Base-by-base conservation (phyloP, 2,888 invertebrate genomes). In the Iselma pallidipennis region DNA sequence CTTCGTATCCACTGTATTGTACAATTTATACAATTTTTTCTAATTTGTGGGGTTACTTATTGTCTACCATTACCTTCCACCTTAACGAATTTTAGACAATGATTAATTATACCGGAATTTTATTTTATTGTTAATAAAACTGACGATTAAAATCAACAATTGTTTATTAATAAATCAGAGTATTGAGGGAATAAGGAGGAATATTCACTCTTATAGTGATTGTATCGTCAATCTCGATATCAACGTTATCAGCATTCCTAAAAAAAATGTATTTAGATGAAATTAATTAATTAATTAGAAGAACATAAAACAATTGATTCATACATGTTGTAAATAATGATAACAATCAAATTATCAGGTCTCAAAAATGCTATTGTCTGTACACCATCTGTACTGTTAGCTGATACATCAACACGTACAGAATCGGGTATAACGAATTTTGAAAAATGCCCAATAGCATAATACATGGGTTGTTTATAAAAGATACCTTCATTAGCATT, bases 401-500 rank as follows among this genome's bases (percentile, higher is more conserved):
- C 71, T n/a, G 66, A 65, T 55, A 55, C 64, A 6, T 62, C 71
- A 37, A 85, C 77, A 67, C 80, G 65, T 59, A 76, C 49, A 0
- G 91, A 90, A n/a, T 84, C 85, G 63, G 85, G 83, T 0, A 86
- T 84, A 28, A 91, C 82, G 72, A 91, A 90, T 78, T 74, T 74
- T 2, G 73, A 87, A 74, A 90, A 88, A 78, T 96, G 95, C 0
- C 90, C 91, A 76, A 95, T 81, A 0, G 87, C 89, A 77, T 95
- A 95, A 78, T 86, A 95, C 85, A 91, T 89, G 0, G 95, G 95
- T 71, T 95, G 93, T 72, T 94, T 95, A 75, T 91, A 91, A 77
- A 95, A 92, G 77, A 92, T 23, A 37, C 42, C 42, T 37, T n/a
- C 91, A 66, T 88, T 87, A 0, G 73, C 74, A 1, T 78, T 77